phyloP scores from a whole-genome alignment of 1,140 invertebrate genomes.

The Teleogryllus occipitalis region DNA sequence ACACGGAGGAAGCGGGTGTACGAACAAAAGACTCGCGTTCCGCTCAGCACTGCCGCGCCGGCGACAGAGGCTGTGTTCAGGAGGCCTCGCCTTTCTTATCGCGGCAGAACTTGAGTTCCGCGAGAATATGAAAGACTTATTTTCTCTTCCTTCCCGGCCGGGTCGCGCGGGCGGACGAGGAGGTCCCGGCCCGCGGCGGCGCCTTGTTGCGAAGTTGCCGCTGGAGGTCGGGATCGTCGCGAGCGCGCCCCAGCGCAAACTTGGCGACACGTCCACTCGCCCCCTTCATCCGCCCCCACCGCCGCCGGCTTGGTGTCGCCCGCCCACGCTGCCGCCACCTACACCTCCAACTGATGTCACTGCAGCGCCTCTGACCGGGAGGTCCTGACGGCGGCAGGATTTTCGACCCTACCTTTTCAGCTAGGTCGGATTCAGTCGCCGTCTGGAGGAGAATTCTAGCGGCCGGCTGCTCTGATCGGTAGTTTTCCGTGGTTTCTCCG shows the following conservation, averaged over 20 bases:
- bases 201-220: neutral
- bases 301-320: neutral
- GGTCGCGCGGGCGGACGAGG: neutral
- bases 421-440: too few species aligned
- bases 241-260: neutral
- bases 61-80: neutral
- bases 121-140: constrained; percentile 1
- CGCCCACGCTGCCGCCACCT: too few species aligned
- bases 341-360: too few species aligned
- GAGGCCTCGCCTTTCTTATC: neutral
- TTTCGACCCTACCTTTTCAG: too few species aligned
- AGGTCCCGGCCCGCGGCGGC: neutral
- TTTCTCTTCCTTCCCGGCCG: neutral
- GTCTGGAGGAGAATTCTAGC: too few species aligned
- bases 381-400: too few species aligned
- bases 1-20: too few species aligned
- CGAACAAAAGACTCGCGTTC: too few species aligned
- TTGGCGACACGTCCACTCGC: neutral
- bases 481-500: too few species aligned
- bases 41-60: too few species aligned
- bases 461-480: too few species aligned
- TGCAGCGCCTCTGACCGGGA: too few species aligned
- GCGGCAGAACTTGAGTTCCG: neutral
- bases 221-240: neutral
- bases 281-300: neutral